Evolutionary conservation across 2,888 invertebrate genomes (phyloP), one percentile per base, ranked within the genome.

Genomic region (Leptothorax acervorum): DNA sequence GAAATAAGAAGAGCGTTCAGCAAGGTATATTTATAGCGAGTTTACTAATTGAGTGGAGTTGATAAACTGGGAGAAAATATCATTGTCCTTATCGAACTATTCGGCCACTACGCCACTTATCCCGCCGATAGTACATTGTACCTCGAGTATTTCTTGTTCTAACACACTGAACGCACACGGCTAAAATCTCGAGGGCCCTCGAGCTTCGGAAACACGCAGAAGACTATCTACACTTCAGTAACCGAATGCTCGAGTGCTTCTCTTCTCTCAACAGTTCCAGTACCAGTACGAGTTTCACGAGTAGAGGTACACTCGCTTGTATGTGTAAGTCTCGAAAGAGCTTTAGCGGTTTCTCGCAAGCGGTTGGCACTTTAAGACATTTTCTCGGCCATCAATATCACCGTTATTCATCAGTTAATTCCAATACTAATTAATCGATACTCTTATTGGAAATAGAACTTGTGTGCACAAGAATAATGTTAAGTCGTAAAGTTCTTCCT

Each of bases 11-110:
- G 42, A 79, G 8, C 48, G 18, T 45, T 48, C 11, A 18, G 18
- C 8, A 11, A 8, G 31, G 23, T 23, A 42, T 35, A 57, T 60
- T 60, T 57, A 31, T n/a, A 28, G 9, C n/a, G n/a, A 62, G 11
- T 62, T 62, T 8, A 66, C 62, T 76, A 73, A 78, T 74, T 45
- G 55, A 68, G 18, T 39, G 78, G 65, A 51, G 65, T 15, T 45
- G 28, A n/a, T 55, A 60, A 81, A 78, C 31, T 68, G 74, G 57
- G 28, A 68, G 55, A 68, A 71, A 55, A 18, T 39, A 71, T 18
- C 51, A 83, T 85, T 85, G 65, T 42, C 11, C 81, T 76, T 75
- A 79, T n/a, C 31, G 23, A 53, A 55, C 63, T 68, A 86, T 65
- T 53, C 73, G 60, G 68, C 11, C 8, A 23, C 23, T 23, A 23